A percentile compares a stretch with the other conserved stretches of the same genome.
Evolutionary conservation across 2,888 invertebrate genomes (phyloP).

Genomic region (Nematopogon swammerdamellus): DNA sequence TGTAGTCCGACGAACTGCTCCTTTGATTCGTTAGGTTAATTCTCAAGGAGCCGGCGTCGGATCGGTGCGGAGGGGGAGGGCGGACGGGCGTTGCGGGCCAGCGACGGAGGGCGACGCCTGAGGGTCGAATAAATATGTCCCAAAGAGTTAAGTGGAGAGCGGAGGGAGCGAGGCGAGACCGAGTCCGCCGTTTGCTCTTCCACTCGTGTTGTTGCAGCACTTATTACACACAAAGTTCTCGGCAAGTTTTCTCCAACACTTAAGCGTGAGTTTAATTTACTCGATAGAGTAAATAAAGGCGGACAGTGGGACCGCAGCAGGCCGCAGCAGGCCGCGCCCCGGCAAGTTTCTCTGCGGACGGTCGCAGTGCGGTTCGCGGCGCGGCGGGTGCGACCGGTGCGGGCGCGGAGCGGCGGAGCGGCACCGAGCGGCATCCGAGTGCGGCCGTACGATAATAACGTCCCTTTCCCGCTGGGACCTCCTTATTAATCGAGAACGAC

Average conservation of each 20-base stretch:
- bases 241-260: constrained; percentile 54
- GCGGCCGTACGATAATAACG: constrained; percentile 54
- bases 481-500: constrained; percentile 60
- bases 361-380: constrained; percentile 21
- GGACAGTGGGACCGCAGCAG: constrained; percentile 22
- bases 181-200: constrained; percentile 57
- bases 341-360: neutral
- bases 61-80: too few species aligned
- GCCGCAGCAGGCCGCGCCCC: neutral
- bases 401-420: constrained; percentile 19
- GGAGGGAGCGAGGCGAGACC: constrained; percentile 29
- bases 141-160: constrained; percentile 54
- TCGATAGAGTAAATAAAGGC: constrained; percentile 58
- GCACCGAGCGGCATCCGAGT: constrained; percentile 20
- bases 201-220: constrained; percentile 58
- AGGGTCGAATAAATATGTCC: constrained; percentile 59
- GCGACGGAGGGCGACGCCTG: constrained; percentile 28
- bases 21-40: constrained; percentile 53
- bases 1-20: constrained; percentile 19
- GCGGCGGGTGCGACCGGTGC: constrained; percentile 1
- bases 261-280: constrained; percentile 57
- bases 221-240: constrained; percentile 58
- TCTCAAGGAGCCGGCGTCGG: constrained; percentile 32
- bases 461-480: constrained; percentile 39
- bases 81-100: constrained; percentile 20